These are phyloP conservation scores for Mormoops blainvillei DNA, from an alignment of 2,113 vertebrate genomes.

Conservation along the genomic window DNA sequence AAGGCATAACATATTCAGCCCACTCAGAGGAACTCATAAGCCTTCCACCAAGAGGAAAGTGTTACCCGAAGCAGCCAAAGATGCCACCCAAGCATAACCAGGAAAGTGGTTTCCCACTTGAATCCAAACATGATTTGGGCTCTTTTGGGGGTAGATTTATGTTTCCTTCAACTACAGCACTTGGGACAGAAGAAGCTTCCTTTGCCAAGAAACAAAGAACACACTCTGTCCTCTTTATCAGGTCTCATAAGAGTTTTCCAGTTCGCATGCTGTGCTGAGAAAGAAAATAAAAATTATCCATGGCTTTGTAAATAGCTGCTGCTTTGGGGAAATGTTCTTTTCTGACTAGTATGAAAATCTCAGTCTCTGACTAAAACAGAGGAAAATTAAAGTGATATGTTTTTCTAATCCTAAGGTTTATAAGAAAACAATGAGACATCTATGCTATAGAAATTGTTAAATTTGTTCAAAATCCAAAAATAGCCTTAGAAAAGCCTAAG, in stretches of 20 bases:
- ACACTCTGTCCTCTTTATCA: constrained; percentile 47
- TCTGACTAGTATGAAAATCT: constrained; percentile 54
- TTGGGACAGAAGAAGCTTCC: constrained; percentile 22
- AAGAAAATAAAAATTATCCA: constrained; percentile 60
- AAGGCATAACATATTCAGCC: constrained; percentile 16
- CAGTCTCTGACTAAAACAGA: neutral
- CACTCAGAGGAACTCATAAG: constrained; percentile 52
- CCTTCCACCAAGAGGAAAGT: constrained; percentile 11
- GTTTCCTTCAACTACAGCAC: constrained; percentile 21
- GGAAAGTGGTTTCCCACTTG: constrained; percentile 42
- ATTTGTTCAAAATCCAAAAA: constrained; percentile 57
- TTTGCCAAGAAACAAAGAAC: constrained; percentile 59
- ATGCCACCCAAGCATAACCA: constrained; percentile 55
- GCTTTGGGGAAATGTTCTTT: constrained; percentile 54
- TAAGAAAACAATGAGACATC: constrained; percentile 36
- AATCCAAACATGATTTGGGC: constrained; percentile 48
- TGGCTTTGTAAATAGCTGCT: constrained; percentile 1
- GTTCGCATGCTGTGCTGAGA: constrained; percentile 21
- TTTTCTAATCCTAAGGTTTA: constrained; percentile 57
- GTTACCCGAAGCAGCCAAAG: constrained; percentile 21
- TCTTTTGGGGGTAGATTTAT: constrained; percentile 49
- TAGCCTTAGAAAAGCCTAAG: neutral
- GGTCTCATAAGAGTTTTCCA: constrained; percentile 53
- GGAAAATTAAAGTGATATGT: constrained; percentile 54
- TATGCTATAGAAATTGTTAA: neutral